These are phyloP conservation scores for Glyphotaelius pellucidus DNA, from an alignment of 2,888 invertebrate genomes.

Conservation along the genomic window DNA sequence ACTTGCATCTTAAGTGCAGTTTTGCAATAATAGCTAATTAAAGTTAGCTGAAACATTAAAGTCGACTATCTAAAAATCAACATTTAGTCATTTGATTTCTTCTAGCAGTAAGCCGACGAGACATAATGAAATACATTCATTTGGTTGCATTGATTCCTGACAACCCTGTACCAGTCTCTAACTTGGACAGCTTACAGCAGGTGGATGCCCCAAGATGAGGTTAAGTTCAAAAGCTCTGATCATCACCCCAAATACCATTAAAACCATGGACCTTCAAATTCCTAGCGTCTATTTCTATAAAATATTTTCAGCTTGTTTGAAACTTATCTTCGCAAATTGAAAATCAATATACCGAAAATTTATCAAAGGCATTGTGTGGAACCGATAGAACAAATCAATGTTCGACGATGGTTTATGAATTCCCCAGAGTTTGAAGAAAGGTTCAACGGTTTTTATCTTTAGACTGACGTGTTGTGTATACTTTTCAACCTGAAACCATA, in stretches of 20 bases:
- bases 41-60: too few relatives aligned
- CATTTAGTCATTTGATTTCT: too few relatives aligned
- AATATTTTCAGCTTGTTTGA: neutral
- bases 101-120: too few relatives aligned
- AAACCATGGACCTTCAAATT: neutral
- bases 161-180: neutral
- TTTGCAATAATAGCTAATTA: too few relatives aligned
- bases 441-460: neutral
- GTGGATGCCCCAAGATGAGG: neutral
- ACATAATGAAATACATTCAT: neutral
- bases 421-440: neutral
- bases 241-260: neutral
- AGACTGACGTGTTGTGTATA: neutral
- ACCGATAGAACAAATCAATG: neutral
- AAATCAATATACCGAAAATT: neutral
- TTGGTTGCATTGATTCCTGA: neutral
- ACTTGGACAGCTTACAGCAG: neutral
- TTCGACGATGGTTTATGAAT: neutral
- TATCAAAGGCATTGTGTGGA: neutral
- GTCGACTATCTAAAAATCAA: too few relatives aligned
- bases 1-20: too few relatives aligned
- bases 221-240: neutral
- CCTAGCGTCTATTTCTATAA: neutral
- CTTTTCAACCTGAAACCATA: neutral
- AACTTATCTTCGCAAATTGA: neutral